These are phyloP conservation scores for Proales similis DNA, from an alignment of 1,140 invertebrate species.

Conservation along the genomic window DNA sequence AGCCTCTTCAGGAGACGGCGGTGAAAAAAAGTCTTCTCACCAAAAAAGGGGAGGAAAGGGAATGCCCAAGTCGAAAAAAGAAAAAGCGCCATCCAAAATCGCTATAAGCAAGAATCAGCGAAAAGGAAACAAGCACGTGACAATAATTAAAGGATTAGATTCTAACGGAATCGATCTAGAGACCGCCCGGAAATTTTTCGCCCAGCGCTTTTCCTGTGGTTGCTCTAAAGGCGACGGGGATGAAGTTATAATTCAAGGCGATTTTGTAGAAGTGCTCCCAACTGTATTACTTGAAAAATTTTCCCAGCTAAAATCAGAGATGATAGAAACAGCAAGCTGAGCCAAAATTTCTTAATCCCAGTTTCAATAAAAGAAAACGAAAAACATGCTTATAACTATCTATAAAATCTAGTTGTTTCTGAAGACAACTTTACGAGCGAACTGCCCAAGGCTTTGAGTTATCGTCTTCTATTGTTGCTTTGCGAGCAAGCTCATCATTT, in stretches of 20 bases:
- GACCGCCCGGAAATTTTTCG: constrained; percentile 94
- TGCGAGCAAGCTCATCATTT: no score
- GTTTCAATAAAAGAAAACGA: no score
- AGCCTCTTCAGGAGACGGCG: constrained; percentile 61
- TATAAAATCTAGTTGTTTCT: no score
- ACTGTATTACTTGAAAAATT: constrained; percentile 93
- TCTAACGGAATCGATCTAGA: constrained; percentile 95
- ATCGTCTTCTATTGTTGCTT: no score
- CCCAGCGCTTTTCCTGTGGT: constrained; percentile 93
- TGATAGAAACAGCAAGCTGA: background rate
- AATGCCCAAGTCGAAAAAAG: constrained; percentile 76
- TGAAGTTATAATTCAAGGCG: constrained; percentile 94
- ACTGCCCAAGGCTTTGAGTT: no score
- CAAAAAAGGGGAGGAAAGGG: constrained; percentile 76
- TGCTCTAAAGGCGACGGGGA: constrained; percentile 95
- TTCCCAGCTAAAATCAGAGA: constrained; percentile 3
- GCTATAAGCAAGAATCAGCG: constrained; percentile 78
- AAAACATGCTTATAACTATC: no score
- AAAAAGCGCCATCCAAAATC: constrained; percentile 67
- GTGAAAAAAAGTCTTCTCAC: constrained; percentile 79
- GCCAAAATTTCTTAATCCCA: no score
- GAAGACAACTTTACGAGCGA: no score
- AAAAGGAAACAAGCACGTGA: constrained; percentile 97
- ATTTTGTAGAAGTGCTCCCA: constrained; percentile 86
- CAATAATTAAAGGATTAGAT: constrained; percentile 63